These are phyloP conservation scores for Axis porcinus DNA, from an alignment of 2,113 vertebrate species.

Conservation along the genomic window DNA sequence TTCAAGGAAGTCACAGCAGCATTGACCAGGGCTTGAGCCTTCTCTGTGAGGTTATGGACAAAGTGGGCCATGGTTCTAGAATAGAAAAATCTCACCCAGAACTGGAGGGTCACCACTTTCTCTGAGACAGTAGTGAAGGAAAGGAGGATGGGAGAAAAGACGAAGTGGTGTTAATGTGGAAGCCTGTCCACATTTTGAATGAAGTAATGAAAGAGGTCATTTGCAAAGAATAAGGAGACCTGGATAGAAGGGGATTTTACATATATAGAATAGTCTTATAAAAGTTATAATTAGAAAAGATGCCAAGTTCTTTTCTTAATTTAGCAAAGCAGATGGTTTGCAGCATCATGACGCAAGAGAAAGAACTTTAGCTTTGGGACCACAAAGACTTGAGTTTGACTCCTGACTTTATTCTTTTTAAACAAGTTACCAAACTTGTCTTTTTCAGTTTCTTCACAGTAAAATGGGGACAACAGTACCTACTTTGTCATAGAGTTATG, in stretches of 20 bases:
- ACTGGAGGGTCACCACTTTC: background rate
- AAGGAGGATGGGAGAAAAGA: background rate
- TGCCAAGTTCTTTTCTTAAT: background rate
- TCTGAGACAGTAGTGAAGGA: background rate
- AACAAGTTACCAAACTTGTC: background rate
- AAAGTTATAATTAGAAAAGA: constrained; percentile 27
- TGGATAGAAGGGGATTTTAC: background rate
- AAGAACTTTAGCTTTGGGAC: background rate
- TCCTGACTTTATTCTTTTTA: background rate
- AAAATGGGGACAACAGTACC: background rate
- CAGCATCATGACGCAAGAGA: background rate
- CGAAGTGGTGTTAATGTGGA: background rate
- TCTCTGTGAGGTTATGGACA: background rate
- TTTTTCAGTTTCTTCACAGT: background rate
- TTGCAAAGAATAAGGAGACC: background rate
- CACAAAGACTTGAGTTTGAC: background rate
- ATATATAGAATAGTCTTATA: background rate
- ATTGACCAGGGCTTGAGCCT: background rate
- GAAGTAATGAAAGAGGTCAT: background rate
- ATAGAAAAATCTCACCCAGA: background rate
- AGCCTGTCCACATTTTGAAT: background rate
- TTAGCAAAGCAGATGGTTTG: constrained; percentile 12
- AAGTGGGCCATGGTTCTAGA: background rate
- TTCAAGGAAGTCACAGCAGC: constrained; percentile 85
- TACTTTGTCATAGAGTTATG: background rate